These are phyloP conservation scores for Poecilobothrus nobilitatus DNA, from an alignment of 2,888 invertebrate species.

Conservation along the genomic window DNA sequence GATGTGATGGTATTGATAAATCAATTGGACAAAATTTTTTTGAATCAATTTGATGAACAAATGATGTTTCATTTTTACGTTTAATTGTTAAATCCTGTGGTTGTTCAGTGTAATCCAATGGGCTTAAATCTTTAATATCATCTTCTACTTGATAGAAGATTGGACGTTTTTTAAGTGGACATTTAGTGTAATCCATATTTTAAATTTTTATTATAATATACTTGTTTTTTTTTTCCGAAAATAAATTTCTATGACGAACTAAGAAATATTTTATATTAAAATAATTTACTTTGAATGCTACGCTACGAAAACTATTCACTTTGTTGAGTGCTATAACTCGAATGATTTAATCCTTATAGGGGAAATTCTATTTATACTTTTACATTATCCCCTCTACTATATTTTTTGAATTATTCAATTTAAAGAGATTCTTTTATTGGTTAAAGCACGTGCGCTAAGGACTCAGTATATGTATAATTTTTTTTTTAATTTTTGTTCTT, in stretches of 20 bases:
- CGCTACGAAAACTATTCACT: too few relatives aligned
- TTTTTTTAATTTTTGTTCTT: background rate
- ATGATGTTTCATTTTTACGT: constrained; percentile 28
- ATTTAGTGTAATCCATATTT: constrained; percentile 64
- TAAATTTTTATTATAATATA: too few relatives aligned
- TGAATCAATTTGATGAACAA: constrained; percentile 26
- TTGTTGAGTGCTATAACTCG: background rate
- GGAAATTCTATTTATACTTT: background rate
- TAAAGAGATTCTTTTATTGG: background rate
- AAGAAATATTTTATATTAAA: too few relatives aligned
- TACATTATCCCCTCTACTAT: background rate
- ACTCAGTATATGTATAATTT: background rate
- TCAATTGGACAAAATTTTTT: constrained; percentile 26
- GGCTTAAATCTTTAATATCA: constrained; percentile 30
- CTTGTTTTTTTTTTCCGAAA: background rate
- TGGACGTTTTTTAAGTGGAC: constrained; percentile 85
- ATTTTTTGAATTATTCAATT: background rate
- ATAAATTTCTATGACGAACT: too few relatives aligned
- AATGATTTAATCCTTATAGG: background rate
- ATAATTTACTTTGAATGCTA: too few relatives aligned
- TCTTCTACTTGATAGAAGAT: constrained; percentile 55
- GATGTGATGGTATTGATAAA: constrained; percentile 16
- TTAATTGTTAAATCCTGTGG: constrained; percentile 41
- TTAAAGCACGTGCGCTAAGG: constrained; percentile 1
- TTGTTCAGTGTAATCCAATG: constrained; percentile 27